A percentile compares a stretch with the other conserved stretches of the same genome.
phyloP scores from a whole-genome alignment of 2,113 vertebrate genomes.

The Podarcis muralis region DNA sequence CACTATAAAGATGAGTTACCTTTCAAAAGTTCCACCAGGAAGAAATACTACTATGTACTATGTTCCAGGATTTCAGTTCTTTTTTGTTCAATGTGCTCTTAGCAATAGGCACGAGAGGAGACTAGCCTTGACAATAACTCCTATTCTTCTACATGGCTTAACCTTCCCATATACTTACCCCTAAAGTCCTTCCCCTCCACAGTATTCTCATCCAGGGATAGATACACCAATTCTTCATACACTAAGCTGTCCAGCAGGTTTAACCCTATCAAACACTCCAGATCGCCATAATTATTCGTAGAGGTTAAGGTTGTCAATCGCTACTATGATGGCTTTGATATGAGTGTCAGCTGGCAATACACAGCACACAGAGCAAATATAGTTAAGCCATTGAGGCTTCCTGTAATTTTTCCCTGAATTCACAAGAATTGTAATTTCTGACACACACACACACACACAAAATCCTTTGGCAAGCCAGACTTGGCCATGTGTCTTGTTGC shows the following conservation, averaged over 20 bases:
- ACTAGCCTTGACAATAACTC: too few species aligned
- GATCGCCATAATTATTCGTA: not conserved
- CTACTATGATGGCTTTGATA: too few species aligned
- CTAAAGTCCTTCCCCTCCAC: not conserved
- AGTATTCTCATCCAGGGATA: not conserved
- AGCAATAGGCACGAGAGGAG: too few species aligned
- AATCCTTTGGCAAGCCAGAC: too few species aligned
- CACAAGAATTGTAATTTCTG: not conserved
- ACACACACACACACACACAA: too few species aligned
- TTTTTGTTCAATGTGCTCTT: not conserved
- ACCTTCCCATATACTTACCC: not conserved
- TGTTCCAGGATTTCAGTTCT: not conserved
- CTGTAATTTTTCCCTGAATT: not conserved
- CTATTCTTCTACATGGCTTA: not conserved
- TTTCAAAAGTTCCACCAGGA: not conserved
- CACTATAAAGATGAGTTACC: not conserved
- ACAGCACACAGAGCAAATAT: not conserved
- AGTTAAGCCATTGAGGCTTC: not conserved
- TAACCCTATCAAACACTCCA: not conserved
- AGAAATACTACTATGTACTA: not conserved
- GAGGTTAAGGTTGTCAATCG: too few species aligned
- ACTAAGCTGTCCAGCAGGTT: not conserved
- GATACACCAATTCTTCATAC: not conserved
- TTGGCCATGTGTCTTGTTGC: too few species aligned
- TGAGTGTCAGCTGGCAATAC: not conserved